phyloP scores from a whole-genome alignment of 2,888 invertebrate genomes.

The Parthenolecanium corni region DNA sequence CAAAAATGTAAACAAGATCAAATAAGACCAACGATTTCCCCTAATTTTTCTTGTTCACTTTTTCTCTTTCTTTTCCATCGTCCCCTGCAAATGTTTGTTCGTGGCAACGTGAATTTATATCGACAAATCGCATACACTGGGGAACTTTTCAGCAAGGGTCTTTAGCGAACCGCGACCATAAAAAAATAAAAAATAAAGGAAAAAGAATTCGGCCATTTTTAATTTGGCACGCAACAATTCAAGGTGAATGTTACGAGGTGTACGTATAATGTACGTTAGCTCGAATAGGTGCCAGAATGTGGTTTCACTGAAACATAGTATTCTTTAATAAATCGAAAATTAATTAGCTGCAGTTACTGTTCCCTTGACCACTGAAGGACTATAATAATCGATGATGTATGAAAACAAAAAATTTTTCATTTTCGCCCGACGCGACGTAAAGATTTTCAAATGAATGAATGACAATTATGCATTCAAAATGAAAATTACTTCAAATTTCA shows the following conservation, averaged over 20 bases:
- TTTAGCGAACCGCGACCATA: conserved; percentile 21
- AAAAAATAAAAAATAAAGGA: not conserved
- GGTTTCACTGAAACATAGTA: not conserved
- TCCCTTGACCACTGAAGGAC: too few species aligned
- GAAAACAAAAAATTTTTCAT: too few species aligned
- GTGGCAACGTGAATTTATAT: not conserved
- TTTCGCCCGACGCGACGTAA: too few species aligned
- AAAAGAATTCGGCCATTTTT: conserved; percentile 22
- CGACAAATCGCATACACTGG: conserved; percentile 18
- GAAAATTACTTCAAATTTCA: too few species aligned
- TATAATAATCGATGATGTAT: too few species aligned
- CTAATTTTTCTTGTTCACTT: not conserved
- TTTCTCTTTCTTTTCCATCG: not conserved
- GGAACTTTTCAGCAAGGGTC: conserved; percentile 14
- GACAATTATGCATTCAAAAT: too few species aligned
- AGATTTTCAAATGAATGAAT: too few species aligned
- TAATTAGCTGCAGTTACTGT: too few species aligned
- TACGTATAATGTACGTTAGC: not conserved
- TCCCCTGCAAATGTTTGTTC: not conserved
- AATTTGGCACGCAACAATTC: conserved; percentile 26
- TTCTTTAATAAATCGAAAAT: too few species aligned
- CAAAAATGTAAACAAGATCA: not conserved
- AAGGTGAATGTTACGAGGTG: conserved; percentile 21
- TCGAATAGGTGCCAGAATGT: conserved; percentile 8
- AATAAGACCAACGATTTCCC: not conserved